phyloP scores from a whole-genome alignment of 2,797 vertebrate genomes.

The Sebastes vulpes region DNA sequence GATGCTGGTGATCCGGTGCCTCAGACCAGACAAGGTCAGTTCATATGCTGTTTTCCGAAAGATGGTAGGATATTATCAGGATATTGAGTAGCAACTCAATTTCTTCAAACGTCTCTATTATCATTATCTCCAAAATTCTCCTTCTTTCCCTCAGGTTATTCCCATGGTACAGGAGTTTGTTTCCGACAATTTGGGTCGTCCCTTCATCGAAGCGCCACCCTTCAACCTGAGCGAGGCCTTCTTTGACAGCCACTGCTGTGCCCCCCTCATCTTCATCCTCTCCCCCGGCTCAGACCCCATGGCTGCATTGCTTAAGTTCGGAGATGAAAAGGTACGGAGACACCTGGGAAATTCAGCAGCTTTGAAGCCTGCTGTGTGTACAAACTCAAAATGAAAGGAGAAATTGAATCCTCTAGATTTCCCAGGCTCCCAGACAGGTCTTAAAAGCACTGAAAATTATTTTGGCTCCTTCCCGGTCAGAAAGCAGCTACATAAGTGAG shows the following conservation, averaged over 20 bases:
- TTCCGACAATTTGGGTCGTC: slow-evolving; percentile 80
- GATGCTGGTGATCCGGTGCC: slow-evolving; percentile 90
- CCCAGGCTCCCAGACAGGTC: slow-evolving; percentile 1
- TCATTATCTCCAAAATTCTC: background rate
- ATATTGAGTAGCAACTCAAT: background rate
- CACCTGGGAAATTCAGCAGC: slow-evolving; percentile 21
- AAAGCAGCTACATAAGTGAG: background rate
- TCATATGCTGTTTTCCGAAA: background rate
- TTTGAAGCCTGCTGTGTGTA: slow-evolving; percentile 49
- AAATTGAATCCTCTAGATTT: slow-evolving; percentile 35
- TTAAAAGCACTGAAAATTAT: slow-evolving; percentile 16
- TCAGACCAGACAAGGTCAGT: slow-evolving; percentile 90
- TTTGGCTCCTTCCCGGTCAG: background rate
- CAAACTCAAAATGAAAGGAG: slow-evolving; percentile 49
- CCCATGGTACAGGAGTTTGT: slow-evolving; percentile 92
- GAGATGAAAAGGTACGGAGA: slow-evolving; percentile 89
- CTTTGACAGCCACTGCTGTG: slow-evolving; percentile 90
- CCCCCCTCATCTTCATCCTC: slow-evolving; percentile 90
- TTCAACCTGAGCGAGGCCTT: slow-evolving; percentile 91
- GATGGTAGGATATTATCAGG: background rate
- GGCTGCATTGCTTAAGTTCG: slow-evolving; percentile 91
- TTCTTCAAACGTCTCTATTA: background rate
- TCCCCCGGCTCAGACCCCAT: slow-evolving; percentile 92
- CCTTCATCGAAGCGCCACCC: slow-evolving; percentile 91
- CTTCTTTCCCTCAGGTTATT: slow-evolving; percentile 82